Evolutionary conservation across 2,888 invertebrate genomes (phyloP).

Genomic region (Heliconius cydno): DNA sequence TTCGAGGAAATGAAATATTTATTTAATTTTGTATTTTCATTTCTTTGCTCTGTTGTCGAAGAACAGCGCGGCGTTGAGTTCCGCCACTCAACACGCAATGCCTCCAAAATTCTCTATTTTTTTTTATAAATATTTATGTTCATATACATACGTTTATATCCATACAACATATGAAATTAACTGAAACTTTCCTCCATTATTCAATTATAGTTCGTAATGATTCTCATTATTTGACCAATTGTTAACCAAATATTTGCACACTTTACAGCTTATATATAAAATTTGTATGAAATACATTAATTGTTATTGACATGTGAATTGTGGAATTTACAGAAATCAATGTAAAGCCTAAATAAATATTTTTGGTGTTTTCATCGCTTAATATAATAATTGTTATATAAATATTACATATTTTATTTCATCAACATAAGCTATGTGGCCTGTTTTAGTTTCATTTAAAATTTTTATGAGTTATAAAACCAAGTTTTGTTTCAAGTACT

Average conservation of each 20-base stretch:
- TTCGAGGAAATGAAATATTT: no score
- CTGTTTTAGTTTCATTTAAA: no score
- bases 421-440: not conserved
- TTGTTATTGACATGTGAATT: not conserved
- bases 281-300: not conserved
- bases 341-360: not conserved
- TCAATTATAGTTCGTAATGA: constrained; percentile 33
- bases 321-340: not conserved
- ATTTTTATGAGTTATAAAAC: not conserved
- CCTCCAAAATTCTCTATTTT: no score
- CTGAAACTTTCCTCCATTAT: constrained; percentile 28
- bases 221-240: constrained; percentile 1
- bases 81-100: no score
- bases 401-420: not conserved
- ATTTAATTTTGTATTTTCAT: no score
- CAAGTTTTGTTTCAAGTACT: not conserved
- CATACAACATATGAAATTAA: not conserved
- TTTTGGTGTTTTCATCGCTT: not conserved
- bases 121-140: not conserved
- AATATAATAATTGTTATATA: not conserved
- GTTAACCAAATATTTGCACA: constrained; percentile 8
- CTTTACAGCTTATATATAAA: constrained; percentile 2
- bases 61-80: no score
- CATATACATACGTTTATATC: no score
- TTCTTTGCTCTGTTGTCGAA: no score